These are phyloP conservation scores for Nomada flava DNA, from an alignment of 2,888 invertebrate genomes.

Conservation along the genomic window DNA sequence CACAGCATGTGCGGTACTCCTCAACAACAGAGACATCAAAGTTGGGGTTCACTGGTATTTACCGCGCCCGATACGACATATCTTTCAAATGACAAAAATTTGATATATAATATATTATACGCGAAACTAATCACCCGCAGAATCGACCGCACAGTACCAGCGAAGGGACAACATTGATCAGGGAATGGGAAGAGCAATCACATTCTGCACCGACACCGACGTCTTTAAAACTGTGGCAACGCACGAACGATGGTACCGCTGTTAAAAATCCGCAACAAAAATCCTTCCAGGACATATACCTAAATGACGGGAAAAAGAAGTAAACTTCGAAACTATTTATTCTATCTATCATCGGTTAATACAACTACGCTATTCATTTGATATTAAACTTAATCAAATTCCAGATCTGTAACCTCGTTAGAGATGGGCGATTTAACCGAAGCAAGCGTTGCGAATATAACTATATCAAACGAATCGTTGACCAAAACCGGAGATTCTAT, in stretches of 20 bases:
- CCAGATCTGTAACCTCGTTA: constrained; percentile 76
- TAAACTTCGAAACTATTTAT: constrained; percentile 44
- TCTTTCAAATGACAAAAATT: constrained; percentile 11
- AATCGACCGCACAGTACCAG: constrained; percentile 86
- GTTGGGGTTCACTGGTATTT: constrained; percentile 87
- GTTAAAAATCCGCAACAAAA: constrained; percentile 76
- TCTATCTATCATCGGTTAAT: background rate
- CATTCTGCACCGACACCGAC: constrained; percentile 91
- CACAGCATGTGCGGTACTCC: constrained; percentile 82
- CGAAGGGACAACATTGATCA: constrained; percentile 86
- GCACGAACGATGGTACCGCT: constrained; percentile 72
- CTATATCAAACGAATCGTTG: constrained; percentile 82
- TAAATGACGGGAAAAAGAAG: constrained; percentile 78
- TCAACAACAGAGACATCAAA: constrained; percentile 87
- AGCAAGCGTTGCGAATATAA: constrained; percentile 81
- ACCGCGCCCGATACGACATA: background rate
- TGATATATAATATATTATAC: background rate
- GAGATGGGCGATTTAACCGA: constrained; percentile 77
- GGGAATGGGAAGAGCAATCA: constrained; percentile 90
- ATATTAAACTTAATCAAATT: constrained; percentile 16
- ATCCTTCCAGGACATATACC: constrained; percentile 78
- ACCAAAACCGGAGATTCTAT: constrained; percentile 82
- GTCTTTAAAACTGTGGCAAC: constrained; percentile 85
- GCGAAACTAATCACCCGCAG: constrained; percentile 65
- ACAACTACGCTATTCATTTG: constrained; percentile 3